Evolutionary conservation across 2,113 vertebrate species (phyloP).

Genomic region (Hipposideros armiger): DNA sequence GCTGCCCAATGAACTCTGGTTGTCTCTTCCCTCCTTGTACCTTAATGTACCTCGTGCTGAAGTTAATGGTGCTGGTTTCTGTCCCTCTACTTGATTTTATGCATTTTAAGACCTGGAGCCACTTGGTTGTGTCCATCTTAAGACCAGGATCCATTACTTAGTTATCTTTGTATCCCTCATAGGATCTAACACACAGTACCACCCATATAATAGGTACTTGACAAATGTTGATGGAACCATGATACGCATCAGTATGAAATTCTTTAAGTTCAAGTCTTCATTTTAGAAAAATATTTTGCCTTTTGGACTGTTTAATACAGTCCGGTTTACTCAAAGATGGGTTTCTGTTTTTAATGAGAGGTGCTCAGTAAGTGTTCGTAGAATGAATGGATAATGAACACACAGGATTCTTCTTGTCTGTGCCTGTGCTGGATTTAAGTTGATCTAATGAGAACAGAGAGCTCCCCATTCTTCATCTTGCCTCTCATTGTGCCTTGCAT

Average conservation of each 20-base stretch:
- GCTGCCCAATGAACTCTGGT: neutral
- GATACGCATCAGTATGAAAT: neutral
- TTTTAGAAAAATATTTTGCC: neutral
- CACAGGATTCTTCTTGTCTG: neutral
- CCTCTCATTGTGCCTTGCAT: neutral
- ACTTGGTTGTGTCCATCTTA: neutral
- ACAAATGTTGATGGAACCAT: neutral
- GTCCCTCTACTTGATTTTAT: neutral
- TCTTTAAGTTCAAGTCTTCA: neutral
- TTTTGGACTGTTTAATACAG: neutral
- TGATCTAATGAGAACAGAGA: neutral
- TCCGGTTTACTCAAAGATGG: neutral
- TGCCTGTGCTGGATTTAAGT: neutral
- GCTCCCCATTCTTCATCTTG: neutral
- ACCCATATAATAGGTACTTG: neutral
- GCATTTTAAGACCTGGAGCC: neutral
- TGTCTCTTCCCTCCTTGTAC: neutral
- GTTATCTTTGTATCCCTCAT: neutral
- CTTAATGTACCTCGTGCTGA: neutral
- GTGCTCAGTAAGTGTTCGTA: neutral
- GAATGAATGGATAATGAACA: neutral
- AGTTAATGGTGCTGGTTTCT: neutral
- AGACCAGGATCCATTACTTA: neutral
- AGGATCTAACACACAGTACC: neutral
- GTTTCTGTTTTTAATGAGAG: neutral